phyloP scores from a whole-genome alignment of 1,140 invertebrate species.

The Pseudomyrmex pallidus region DNA sequence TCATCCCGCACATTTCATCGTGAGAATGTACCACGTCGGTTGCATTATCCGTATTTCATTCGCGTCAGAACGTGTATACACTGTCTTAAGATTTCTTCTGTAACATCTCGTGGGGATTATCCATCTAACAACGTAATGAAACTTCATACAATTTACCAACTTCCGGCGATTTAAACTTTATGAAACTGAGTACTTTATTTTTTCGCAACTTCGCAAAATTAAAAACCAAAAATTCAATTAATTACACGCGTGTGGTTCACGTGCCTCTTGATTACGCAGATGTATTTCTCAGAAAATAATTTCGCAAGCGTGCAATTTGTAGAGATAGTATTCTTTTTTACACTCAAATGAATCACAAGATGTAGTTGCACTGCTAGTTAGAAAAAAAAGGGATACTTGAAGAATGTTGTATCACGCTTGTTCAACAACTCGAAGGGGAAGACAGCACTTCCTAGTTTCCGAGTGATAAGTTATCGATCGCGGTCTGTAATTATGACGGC shows the following conservation, averaged over 20 bases:
- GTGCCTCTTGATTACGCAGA: background rate
- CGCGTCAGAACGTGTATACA: background rate
- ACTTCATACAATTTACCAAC: slow-evolving; percentile 6
- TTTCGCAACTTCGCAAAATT: background rate
- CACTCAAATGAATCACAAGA: background rate
- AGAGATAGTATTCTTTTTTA: background rate
- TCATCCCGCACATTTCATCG: background rate
- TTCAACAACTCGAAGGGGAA: slow-evolving; percentile 1
- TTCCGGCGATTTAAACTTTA: slow-evolving; percentile 18
- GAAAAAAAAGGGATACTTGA: background rate
- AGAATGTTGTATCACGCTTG: slow-evolving; percentile 3
- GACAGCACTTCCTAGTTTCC: slow-evolving; percentile 1
- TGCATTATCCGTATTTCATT: slow-evolving; percentile 22
- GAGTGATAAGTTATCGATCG: slow-evolving; percentile 59
- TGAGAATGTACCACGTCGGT: slow-evolving; percentile 12
- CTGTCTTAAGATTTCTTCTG: slow-evolving; percentile 18
- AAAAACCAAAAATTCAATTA: slow-evolving; percentile 19
- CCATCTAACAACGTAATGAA: slow-evolving; percentile 15
- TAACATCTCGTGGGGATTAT: slow-evolving; percentile 25
- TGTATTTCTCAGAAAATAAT: slow-evolving; percentile 1
- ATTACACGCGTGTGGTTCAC: slow-evolving; percentile 3
- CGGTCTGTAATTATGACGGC: slow-evolving; percentile 57
- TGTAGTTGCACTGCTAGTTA: background rate
- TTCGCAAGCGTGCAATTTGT: background rate
- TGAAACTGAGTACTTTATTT: background rate